phyloP scores from a whole-genome alignment of 2,797 vertebrate genomes.

The Astyanax mexicanus region DNA sequence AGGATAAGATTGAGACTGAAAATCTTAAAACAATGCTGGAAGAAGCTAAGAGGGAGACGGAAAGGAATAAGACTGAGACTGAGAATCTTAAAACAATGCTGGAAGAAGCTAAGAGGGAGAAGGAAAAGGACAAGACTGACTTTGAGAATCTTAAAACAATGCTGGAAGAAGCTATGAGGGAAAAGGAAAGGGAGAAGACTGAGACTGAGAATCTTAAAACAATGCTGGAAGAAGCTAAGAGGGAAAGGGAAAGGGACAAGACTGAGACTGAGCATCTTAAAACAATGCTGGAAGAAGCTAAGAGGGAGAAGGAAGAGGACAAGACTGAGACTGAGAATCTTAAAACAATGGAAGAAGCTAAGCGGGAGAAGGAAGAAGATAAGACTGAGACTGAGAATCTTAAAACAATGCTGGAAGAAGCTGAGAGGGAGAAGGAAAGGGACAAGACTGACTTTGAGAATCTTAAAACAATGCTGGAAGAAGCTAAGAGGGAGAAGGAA shows the following conservation, averaged over 20 bases:
- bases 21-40: constrained; percentile 1
- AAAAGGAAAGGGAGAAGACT: neutral
- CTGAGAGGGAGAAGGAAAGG: neutral
- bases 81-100: neutral
- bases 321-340: neutral
- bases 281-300: neutral
- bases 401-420: neutral
- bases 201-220: neutral
- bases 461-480: neutral
- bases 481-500: neutral
- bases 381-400: neutral
- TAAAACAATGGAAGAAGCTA: constrained; percentile 2
- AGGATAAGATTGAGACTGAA: neutral
- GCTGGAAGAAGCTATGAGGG: neutral
- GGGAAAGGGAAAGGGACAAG: neutral
- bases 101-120: neutral
- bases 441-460: neutral
- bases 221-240: neutral
- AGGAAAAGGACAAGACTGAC: neutral
- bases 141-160: neutral
- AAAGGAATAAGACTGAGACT: neutral
- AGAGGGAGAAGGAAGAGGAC: neutral
- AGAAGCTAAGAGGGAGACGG: neutral
- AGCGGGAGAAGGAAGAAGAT: neutral
- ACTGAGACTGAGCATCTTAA: neutral